Base-by-base conservation (phyloP, 2,888 invertebrate species). In the Diaprepes abbreviatus region DNA sequence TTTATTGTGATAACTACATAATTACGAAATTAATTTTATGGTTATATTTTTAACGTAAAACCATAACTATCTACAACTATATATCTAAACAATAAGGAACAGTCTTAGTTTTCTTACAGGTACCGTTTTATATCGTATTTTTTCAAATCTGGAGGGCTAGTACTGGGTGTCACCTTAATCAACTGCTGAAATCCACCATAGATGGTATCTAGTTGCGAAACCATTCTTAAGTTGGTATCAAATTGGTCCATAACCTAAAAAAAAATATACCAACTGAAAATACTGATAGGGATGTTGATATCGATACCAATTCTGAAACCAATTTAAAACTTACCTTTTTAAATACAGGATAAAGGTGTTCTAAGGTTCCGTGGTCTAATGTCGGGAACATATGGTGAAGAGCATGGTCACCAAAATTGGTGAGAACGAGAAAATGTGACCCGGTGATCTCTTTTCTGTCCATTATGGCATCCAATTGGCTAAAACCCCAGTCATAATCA, bases 311-410 rank as follows among this genome's bases (percentile, higher is more conserved):
- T 24, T 24, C 24, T 24, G 5, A n/a, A n/a, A n/a, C n/a, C n/a
- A n/a, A n/a, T 21, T 17, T 19, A 10, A 1, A 19, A 28, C 16
- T 59, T 6, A 67, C 90, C 71, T 90, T 85, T 2, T 88, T 76
- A 4, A 91, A 85, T 1, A 87, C 86, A 0, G 91, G 90, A 79
- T 91, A 89, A 2, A 94, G 85, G 52, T 89, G 87, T 5, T 88
- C 88, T 12, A 95, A 82, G 60, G 90, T 88, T 0, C 90, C 90
- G 78, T 95, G 94, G 81, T 95, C 95, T 38, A 95, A 78, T 0
- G 93, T 92, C 0, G 95, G 95, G 76, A 95, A 91, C 21, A 95
- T 84, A 82, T 95, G 95, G 81, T 95, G 95, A 1, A 95, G 85
- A 0, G 87, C 87, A 80, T 95, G 95, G 70, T 92, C 90, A 0